A percentile compares a stretch with the other conserved stretches of the same genome.
These are phyloP conservation scores for Nycticorax nycticorax DNA, from an alignment of 2,113 vertebrate species.

Conservation along the genomic window DNA sequence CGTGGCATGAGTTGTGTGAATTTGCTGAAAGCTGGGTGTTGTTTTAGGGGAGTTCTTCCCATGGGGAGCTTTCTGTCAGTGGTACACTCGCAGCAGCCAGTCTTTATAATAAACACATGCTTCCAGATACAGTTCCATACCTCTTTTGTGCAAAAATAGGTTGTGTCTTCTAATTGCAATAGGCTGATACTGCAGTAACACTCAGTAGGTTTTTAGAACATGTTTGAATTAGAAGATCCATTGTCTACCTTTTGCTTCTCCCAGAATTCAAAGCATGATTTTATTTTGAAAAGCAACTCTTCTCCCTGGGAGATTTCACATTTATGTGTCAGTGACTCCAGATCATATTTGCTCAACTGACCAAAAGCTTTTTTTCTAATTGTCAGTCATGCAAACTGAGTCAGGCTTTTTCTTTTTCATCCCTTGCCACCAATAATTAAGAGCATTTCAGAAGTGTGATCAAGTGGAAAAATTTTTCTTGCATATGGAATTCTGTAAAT, in stretches of 20 bases:
- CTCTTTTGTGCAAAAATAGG: background rate
- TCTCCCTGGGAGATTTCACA: background rate
- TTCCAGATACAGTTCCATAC: background rate
- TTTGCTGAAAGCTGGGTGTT: background rate
- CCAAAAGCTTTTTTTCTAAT: slow-evolving; percentile 8
- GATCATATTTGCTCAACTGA: slow-evolving; percentile 24
- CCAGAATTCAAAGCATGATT: background rate
- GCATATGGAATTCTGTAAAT: background rate
- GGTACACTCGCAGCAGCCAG: background rate
- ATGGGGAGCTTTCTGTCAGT: background rate
- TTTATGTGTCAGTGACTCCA: slow-evolving; percentile 6
- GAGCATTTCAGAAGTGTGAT: background rate
- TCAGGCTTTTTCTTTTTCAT: slow-evolving; percentile 28
- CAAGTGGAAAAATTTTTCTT: background rate
- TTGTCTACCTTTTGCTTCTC: background rate
- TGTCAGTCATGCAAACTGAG: slow-evolving; percentile 13
- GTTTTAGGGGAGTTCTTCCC: background rate
- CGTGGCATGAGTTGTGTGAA: background rate
- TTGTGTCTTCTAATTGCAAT: background rate
- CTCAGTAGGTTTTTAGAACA: background rate
- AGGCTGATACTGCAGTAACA: background rate
- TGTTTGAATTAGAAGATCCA: background rate
- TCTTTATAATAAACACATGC: background rate
- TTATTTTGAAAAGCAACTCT: background rate
- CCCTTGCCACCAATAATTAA: slow-evolving; percentile 26